These are phyloP conservation scores for Caenorhabditis auriculariae DNA, from an alignment of 2,888 invertebrate genomes.

Conservation along the genomic window DNA sequence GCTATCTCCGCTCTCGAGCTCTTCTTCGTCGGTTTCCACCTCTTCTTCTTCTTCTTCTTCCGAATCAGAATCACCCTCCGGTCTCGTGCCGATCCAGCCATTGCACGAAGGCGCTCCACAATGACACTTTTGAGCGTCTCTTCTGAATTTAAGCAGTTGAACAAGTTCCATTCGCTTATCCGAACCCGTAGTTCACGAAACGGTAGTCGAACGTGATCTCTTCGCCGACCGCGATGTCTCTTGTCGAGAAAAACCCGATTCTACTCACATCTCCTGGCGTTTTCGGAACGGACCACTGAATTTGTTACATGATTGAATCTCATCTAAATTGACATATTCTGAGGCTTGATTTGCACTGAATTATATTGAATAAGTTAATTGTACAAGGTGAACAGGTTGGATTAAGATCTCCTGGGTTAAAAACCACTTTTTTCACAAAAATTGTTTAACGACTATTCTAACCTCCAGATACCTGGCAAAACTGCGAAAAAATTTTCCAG, in stretches of 20 bases:
- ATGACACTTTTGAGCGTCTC: constrained; percentile 92
- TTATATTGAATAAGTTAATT: no score
- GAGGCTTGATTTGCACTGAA: no score
- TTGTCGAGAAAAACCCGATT: constrained; percentile 92
- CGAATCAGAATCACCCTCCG: constrained; percentile 14
- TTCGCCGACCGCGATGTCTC: constrained; percentile 80
- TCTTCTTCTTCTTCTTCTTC: constrained; percentile 10
- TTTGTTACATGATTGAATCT: no score
- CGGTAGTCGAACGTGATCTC: constrained; percentile 99
- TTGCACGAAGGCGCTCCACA: constrained; percentile 87
- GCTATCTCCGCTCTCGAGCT: constrained; percentile 6
- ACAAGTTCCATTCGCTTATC: not conserved
- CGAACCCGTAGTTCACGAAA: constrained; percentile 90
- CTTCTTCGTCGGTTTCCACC: constrained; percentile 19
- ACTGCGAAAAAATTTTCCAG: no score
- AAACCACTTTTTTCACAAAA: no score
- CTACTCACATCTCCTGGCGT: constrained; percentile 34
- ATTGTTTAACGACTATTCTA: no score
- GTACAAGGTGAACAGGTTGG: no score
- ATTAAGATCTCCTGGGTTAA: no score
- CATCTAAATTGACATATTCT: no score
- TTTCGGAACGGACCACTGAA: constrained; percentile 36
- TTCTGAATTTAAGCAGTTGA: constrained; percentile 69
- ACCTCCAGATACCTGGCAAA: no score
- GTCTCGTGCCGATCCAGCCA: constrained; percentile 82